Evolutionary conservation across 2,888 invertebrate genomes (phyloP).

Genomic region (Nomada ferruginata): DNA sequence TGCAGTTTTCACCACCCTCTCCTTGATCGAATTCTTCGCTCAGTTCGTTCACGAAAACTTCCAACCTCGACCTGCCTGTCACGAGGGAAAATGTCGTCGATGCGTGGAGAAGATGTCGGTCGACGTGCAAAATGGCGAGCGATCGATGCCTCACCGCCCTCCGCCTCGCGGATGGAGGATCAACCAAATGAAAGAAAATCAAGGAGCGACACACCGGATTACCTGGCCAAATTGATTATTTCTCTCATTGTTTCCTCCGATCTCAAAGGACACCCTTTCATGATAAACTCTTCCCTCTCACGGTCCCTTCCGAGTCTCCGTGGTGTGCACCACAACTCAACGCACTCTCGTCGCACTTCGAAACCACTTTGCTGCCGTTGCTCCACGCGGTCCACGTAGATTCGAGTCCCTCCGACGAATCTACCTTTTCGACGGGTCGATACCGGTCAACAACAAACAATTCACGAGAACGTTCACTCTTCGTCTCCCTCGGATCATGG

Average conservation of each 20-base stretch:
- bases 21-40: not conserved
- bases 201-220: conserved; percentile 26
- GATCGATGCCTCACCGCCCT: conserved; percentile 76
- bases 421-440: not conserved
- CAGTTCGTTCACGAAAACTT: conserved; percentile 2
- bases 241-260: not conserved
- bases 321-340: conserved; percentile 41
- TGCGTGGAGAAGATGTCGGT: conserved; percentile 78
- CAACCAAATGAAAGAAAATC: conserved; percentile 60
- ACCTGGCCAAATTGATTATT: not conserved
- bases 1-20: not conserved
- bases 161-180: conserved; percentile 64
- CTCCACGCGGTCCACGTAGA: conserved; percentile 16
- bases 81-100: conserved; percentile 69
- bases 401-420: not conserved
- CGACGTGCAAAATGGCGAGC: conserved; percentile 80
- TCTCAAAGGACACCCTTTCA: not conserved
- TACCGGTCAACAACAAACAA: conserved; percentile 17
- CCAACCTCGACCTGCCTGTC: conserved; percentile 36
- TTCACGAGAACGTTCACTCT: conserved; percentile 13
- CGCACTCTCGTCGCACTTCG: conserved; percentile 42
- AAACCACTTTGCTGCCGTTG: conserved; percentile 13
- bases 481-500: conserved; percentile 6
- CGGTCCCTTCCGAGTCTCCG: not conserved
- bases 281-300: not conserved